Conservation (phyloP, 2,888 invertebrate genomes). For the Adela reaumurella region DNA sequence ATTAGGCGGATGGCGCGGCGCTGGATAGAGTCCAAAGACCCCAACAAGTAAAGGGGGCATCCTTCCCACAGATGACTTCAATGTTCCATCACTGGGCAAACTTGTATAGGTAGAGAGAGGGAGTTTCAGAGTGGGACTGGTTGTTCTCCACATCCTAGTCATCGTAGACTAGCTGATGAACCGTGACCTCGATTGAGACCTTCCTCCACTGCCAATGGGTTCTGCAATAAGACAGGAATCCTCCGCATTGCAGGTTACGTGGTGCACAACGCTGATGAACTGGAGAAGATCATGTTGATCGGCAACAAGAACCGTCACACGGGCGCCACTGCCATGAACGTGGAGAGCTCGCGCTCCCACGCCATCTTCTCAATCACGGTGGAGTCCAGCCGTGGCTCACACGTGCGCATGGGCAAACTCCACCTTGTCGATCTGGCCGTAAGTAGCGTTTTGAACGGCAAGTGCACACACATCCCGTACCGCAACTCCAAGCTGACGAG, state of each 20-base stretch:
- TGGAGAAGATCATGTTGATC: constrained; percentile 91
- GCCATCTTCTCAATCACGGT: constrained; percentile 98
- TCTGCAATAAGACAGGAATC: no score
- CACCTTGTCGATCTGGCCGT: constrained; percentile 97
- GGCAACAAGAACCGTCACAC: constrained; percentile 89
- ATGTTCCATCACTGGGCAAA: no score
- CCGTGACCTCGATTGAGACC: no score
- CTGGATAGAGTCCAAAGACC: no score
- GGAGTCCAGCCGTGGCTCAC: constrained; percentile 86
- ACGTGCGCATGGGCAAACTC: constrained; percentile 92
- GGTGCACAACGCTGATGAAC: constrained; percentile 95
- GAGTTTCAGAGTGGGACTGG: no score
- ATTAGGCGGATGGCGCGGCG: no score
- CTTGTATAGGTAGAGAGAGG: constrained; percentile 11
- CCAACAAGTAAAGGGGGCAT: no score
- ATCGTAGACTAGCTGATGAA: no score
- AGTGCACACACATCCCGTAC: constrained; percentile 96
- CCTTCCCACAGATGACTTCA: no score
- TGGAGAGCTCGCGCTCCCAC: constrained; percentile 93
- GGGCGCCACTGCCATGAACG: constrained; percentile 93
- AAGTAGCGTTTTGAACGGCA: constrained; percentile 77
- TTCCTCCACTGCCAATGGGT: no score
- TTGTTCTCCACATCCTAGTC: no score
- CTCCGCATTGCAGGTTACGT: constrained; percentile 74
- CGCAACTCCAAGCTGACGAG: constrained; percentile 95